Base-by-base conservation (phyloP, 2,113 vertebrate genomes). In the Poicephalus gulielmi region DNA sequence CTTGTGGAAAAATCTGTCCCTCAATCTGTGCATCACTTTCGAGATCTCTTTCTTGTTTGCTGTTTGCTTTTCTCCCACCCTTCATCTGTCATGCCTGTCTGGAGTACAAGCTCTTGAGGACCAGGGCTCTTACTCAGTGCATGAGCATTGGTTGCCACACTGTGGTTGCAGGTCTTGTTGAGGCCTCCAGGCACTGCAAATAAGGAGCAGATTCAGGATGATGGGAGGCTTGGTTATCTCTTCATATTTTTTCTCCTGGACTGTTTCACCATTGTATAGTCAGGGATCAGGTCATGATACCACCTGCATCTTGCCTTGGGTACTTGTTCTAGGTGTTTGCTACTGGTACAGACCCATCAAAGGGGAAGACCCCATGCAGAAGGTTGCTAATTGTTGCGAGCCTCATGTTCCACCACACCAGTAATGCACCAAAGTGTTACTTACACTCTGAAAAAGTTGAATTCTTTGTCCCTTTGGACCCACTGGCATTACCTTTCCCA, bases 61-160 rank as follows among this genome's bases (percentile, higher is more conserved):
- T 95, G 3, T 96, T 94, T 93, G 92, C 79, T 81, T 88, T 75
- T 96, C 95, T 97, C 96, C 94, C 96, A 96, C 95, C 94, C 85
- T 93, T 96, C 92, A 96, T 95, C 95, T 96, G 95, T 96, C 93
- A 60, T 10, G 79, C 57, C 92, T 95, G 85, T 92, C 94, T 97
- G 95, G 80, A 95, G 76, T 5, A 77, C 44, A 13, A 83, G 83
- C 94, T 96, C 94, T 75, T 9, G 76, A 71, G 92, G 94, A 92
- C 95, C 93, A n/a, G 90, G 94, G 20, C 60, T 95, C 49, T 62
- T 13, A 1, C 28, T 15, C 10, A 88, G 59, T 3, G 2, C 68
- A 16, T 4, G 16, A 89, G 86, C 33, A 0, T 7, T 41, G 55
- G 75, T 74, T 70, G 24, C 67, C 64, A 3, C 83, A 10, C 8